Percentiles rank a stretch among this genome's conserved stretches.
phyloP scores from a whole-genome alignment of 2,888 invertebrate genomes.

The Cantharis lateralis region DNA sequence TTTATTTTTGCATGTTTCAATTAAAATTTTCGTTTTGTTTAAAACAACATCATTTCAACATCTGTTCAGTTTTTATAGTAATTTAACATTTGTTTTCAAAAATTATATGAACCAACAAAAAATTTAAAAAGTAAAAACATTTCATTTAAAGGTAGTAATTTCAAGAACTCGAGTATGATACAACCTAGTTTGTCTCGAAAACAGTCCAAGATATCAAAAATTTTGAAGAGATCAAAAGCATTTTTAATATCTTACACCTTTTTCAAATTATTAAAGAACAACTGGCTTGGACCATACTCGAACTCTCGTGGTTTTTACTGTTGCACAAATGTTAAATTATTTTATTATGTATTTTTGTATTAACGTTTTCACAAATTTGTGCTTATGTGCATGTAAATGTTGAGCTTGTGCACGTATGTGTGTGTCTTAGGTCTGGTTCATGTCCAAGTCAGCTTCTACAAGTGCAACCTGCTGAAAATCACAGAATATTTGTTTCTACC shows the following conservation, averaged over 20 bases:
- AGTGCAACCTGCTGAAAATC: slow-evolving; percentile 64
- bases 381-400: not conserved
- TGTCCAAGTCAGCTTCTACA: slow-evolving; percentile 89
- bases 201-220: too few species aligned
- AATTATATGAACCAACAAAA: too few species aligned
- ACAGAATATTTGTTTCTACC: slow-evolving; percentile 55
- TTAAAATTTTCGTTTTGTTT: not conserved
- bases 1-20: slow-evolving; percentile 15
- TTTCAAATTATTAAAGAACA: too few species aligned
- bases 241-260: too few species aligned
- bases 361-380: not conserved
- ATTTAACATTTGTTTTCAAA: not conserved
- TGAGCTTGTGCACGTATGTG: slow-evolving; percentile 34
- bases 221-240: too few species aligned
- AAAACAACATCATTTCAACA: too few species aligned
- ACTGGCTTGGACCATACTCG: too few species aligned
- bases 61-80: not conserved
- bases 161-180: too few species aligned
- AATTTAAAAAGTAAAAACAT: too few species aligned
- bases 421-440: slow-evolving; percentile 77
- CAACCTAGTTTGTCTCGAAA: too few species aligned
- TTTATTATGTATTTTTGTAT: not conserved
- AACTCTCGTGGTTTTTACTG: too few species aligned
- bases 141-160: too few species aligned
- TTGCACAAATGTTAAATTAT: not conserved